A percentile compares a stretch with the other conserved stretches of the same genome.
These are phyloP conservation scores for Drosophila anomelani DNA, from an alignment of 2,888 invertebrate genomes.

Conservation along the genomic window DNA sequence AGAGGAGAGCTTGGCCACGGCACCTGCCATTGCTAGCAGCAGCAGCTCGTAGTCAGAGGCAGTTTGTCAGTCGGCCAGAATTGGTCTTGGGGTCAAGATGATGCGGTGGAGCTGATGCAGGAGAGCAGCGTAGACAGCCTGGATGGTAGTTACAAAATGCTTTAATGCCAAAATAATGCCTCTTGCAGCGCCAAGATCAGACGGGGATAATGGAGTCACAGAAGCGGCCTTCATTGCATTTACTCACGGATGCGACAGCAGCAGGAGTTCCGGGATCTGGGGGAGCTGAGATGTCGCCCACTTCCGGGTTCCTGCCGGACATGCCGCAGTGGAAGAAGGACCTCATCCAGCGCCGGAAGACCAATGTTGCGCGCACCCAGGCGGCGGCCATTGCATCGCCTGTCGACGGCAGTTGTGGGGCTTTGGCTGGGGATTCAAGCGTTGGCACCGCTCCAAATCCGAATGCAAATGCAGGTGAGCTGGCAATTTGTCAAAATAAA, in stretches of 20 bases:
- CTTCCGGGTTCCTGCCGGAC: conserved; percentile 74
- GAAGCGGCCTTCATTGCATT: conserved; percentile 46
- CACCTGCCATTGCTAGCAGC: conserved; percentile 33
- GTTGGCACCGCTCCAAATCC: conserved; percentile 32
- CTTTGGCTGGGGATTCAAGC: conserved; percentile 50
- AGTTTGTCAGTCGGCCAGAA: conserved; percentile 26
- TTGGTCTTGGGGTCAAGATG: conserved; percentile 68
- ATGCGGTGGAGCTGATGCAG: conserved; percentile 51
- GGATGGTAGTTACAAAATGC: conserved; percentile 15
- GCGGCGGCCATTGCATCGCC: conserved; percentile 49
- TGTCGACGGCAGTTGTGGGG: conserved; percentile 56
- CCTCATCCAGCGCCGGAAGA: conserved; percentile 89
- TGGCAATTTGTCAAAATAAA: neutral
- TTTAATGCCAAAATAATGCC: conserved; percentile 55
- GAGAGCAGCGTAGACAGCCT: neutral
- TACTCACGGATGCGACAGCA: conserved; percentile 27
- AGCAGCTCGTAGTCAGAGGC: conserved; percentile 2
- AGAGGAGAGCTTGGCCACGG: conserved; percentile 30
- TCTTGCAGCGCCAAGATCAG: conserved; percentile 60
- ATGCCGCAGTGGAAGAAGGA: conserved; percentile 94
- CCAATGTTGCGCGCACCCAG: conserved; percentile 83
- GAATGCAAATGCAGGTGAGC: conserved; percentile 64
- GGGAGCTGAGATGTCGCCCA: conserved; percentile 44
- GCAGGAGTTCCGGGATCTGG: conserved; percentile 25
- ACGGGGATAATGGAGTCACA: conserved; percentile 47